Percentiles rank a stretch among this genome's conserved stretches.
Evolutionary conservation across 2,797 vertebrate species (phyloP).

Genomic region (Trachops cirrhosus): DNA sequence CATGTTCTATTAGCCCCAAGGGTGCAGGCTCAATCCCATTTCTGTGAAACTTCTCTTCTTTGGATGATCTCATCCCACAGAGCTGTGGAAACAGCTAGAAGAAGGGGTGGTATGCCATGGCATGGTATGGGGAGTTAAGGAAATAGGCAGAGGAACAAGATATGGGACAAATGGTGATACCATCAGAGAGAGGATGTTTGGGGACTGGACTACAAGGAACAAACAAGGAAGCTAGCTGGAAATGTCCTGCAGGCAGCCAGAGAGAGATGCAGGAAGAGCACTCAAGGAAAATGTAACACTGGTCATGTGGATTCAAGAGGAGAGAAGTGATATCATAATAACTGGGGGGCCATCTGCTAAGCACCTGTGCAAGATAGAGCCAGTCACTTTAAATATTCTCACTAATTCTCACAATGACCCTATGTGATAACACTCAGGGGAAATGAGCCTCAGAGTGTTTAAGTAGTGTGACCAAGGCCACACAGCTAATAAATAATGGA

Average conservation of each 20-base stretch:
- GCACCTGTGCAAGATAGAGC: neutral
- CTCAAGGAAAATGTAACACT: neutral
- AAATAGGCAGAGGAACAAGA: neutral
- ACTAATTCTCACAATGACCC: neutral
- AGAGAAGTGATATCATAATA: neutral
- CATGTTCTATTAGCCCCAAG: neutral
- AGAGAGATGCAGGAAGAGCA: neutral
- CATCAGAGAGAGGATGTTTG: neutral
- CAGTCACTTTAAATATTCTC: neutral
- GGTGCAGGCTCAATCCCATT: neutral
- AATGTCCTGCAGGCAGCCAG: neutral
- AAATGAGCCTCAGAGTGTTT: neutral
- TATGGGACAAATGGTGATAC: neutral
- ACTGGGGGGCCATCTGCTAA: neutral
- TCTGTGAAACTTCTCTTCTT: neutral
- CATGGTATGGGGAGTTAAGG: neutral
- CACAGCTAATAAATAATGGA: neutral
- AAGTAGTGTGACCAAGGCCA: neutral
- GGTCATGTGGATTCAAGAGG: too few species aligned
- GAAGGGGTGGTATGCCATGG: neutral
- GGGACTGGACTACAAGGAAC: neutral
- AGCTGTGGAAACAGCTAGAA: neutral
- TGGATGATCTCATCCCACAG: neutral
- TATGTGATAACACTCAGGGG: neutral
- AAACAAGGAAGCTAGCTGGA: neutral